Conservation (phyloP, 2,113 vertebrate species). For the Urocolius indicus region DNA sequence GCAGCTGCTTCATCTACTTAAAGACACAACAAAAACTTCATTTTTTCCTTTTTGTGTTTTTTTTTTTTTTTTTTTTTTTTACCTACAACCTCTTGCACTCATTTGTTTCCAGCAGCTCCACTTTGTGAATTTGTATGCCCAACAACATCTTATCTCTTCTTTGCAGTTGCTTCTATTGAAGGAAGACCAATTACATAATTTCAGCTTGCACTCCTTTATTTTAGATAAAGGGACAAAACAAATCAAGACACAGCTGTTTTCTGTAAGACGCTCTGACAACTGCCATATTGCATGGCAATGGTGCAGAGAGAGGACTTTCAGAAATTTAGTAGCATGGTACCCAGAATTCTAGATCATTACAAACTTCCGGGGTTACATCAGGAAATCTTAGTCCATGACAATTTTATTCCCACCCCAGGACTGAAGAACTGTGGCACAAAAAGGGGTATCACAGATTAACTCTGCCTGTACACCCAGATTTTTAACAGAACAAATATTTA, state of each 20-base stretch:
- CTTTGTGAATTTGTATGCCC: background rate
- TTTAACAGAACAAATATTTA: background rate
- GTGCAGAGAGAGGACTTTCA: background rate
- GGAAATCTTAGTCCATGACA: background rate
- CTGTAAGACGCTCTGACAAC: background rate
- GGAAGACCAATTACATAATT: background rate
- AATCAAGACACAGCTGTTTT: background rate
- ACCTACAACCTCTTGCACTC: background rate
- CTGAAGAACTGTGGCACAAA: background rate
- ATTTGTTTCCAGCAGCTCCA: background rate
- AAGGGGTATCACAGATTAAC: background rate
- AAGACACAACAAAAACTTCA: background rate
- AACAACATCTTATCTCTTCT: background rate
- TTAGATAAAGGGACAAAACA: background rate
- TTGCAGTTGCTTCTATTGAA: background rate
- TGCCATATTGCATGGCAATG: accelerated
- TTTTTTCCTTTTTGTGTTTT: no score
- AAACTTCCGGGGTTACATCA: background rate
- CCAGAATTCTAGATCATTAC: background rate
- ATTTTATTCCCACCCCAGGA: background rate
- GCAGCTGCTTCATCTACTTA: background rate
- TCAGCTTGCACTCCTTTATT: background rate
- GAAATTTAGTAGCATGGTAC: background rate
- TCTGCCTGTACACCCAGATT: background rate
- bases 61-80: no score